phyloP scores from a whole-genome alignment of 2,797 vertebrate genomes.

The Trachops cirrhosus region DNA sequence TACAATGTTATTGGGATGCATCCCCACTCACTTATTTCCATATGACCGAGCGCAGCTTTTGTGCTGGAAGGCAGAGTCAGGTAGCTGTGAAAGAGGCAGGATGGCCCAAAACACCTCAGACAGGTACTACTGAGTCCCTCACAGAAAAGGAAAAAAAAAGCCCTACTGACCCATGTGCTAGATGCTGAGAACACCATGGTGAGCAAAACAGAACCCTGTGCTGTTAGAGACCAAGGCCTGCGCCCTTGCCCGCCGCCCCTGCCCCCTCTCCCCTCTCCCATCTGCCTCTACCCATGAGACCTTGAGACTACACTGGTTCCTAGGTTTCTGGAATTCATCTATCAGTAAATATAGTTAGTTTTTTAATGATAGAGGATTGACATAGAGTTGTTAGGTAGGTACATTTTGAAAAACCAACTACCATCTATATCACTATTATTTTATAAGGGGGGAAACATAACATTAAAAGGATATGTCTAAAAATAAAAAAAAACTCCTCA shows the following conservation, averaged over 20 bases:
- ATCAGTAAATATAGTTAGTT: not conserved
- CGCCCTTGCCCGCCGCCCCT: not conserved
- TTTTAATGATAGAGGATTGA: not conserved
- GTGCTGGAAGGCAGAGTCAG: not conserved
- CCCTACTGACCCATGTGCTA: not conserved
- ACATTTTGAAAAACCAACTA: not conserved
- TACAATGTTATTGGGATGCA: conserved; percentile 20
- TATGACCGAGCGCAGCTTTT: not conserved
- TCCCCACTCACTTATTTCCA: not conserved
- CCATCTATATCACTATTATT: not conserved
- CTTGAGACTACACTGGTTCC: not conserved
- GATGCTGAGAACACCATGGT: not conserved
- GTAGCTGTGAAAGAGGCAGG: not conserved
- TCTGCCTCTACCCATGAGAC: not conserved
- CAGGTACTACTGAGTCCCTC: not conserved
- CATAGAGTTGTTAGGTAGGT: not conserved
- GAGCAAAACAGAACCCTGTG: not conserved
- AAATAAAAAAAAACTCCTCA: not conserved
- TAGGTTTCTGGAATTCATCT: not conserved
- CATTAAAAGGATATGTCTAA: not conserved
- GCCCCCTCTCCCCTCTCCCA: not conserved
- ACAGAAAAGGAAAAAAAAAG: not conserved
- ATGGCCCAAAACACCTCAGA: not conserved
- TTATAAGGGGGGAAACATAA: not conserved
- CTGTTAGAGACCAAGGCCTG: too few species aligned